Base-by-base conservation (phyloP, 2,888 invertebrate species). In the Nomada fabriciana region DNA sequence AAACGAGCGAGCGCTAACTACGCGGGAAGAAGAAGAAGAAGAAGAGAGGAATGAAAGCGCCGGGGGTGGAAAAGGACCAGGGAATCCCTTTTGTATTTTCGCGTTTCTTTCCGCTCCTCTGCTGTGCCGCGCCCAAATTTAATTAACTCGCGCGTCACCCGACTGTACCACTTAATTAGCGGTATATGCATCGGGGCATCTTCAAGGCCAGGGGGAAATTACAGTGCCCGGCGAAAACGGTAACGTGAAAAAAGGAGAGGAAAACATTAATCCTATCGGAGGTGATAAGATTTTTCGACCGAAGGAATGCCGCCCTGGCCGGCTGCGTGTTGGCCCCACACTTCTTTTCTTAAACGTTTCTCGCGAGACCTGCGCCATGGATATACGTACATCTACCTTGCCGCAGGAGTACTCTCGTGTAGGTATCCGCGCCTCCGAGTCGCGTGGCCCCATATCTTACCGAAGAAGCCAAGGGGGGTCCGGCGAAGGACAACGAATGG, bases 381-480 rank as follows among this genome's bases (percentile, higher is more conserved):
- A 60, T 70, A 74, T 57, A 70, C 73, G 71, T 60, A 57, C 13
- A 47, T 50, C 53, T 59, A 23, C 57, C 20, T 63, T 11, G 36
- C 36, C 36, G 36, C 36, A 36, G 36, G 36, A 36, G 36, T 36
- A 36, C 0, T 7, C 7, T 36, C 36, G 36, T n/a, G 29, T 71
- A 67, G 72, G 76, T 68, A 72, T 57, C 61, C 50, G 65, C 63
- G 78, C 59, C 55, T 53, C 57, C 71, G 86, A 90, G 91, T 92
- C 93, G 93, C 92, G 92, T 93, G 92, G 92, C 92, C 90, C 90
- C 91, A 91, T 93, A 92, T 92, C 91, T 93, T 90, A 88, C 36
- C 85, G 85, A 86, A 83, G 86, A 87, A 90, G 89, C 91, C 91
- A 87, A 87, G 90, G 92, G 91, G 92, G 93, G 92, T 91, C 91